A percentile compares a stretch with the other conserved stretches of the same genome.
Evolutionary conservation across 2,113 vertebrate genomes (phyloP).

Genomic region (Paracanthobrama guichenoti): DNA sequence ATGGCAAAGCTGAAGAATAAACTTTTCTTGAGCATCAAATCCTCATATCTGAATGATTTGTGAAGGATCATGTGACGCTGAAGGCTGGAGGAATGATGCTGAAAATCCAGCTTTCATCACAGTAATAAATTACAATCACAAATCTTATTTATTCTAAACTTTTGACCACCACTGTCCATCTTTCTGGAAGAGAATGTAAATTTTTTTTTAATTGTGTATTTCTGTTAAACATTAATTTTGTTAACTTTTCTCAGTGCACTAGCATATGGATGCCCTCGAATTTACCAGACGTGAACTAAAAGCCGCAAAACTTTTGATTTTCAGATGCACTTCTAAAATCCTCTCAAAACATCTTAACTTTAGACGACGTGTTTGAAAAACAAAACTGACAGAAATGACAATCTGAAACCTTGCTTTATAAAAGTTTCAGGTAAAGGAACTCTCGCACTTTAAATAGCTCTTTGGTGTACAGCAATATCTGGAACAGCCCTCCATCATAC

Average conservation of each 20-base stretch:
- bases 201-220: too few relatives aligned
- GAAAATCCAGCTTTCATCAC: too few relatives aligned
- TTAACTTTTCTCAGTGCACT: background rate
- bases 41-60: too few relatives aligned
- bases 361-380: conserved; percentile 35
- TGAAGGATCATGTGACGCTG: too few relatives aligned
- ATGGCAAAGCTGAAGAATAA: too few relatives aligned
- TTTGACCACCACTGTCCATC: too few relatives aligned
- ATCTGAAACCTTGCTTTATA: conserved; percentile 52
- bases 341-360: conserved; percentile 34
- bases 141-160: too few relatives aligned
- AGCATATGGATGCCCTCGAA: background rate
- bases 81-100: too few relatives aligned
- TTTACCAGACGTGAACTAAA: conserved; percentile 11
- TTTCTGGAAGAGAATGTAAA: too few relatives aligned
- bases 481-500: conserved; percentile 48
- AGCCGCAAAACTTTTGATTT: conserved; percentile 22
- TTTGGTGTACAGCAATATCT: conserved; percentile 27
- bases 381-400: conserved; percentile 50
- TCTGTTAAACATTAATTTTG: background rate
- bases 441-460: conserved; percentile 44
- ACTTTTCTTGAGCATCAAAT: too few relatives aligned
- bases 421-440: conserved; percentile 52
- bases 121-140: too few relatives aligned
- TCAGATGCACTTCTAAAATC: conserved; percentile 9